Base-by-base conservation (phyloP, 2,888 invertebrate genomes). In the Eupithecia centaureata region DNA sequence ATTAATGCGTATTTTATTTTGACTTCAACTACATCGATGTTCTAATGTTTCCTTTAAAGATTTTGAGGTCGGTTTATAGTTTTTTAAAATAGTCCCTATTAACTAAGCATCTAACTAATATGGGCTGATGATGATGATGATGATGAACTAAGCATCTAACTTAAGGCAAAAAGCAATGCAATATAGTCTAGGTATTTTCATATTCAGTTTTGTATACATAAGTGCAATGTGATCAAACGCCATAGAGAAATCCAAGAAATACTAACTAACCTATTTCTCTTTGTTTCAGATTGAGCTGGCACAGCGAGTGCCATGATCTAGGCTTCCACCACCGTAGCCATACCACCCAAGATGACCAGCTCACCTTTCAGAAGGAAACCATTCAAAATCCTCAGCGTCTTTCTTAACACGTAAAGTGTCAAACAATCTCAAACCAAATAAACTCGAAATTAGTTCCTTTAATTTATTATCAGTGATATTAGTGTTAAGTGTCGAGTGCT, bases 401-500 rank as follows among this genome's bases (percentile, higher is more conserved):
- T 82, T 77, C 81, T 92, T 1, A 92, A 92, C 82, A 92, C 93
- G 83, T 93, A 87, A 76, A 75, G 32, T 52, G 52, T 52, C 25
- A 65, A 66, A 71, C 72, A 68, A 71, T 68, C 67, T 63, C 78
- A 72, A 79, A 77, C 65, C 75, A 78, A 76, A 77, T 79, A 76
- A 76, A 66, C 58, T 67, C 77, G 78, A 74, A 75, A 61, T 76
- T 81, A 81, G 82, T 82, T 82, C 80, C 78, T 88, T 84, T 80
- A 81, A 82, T 82, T 85, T 82, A 82, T 82, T 82, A 68, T 73
- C 70, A 85, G 90, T 91, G 90, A 91, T 91, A 91, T 88, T 91
- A 91, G 88, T 83, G 74, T 76, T 79, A 85, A 84, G 84, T 79
- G 73, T 68, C 42, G 72, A 81, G 86, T 85, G 86, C 80, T 81